Base-by-base conservation (phyloP, 1,140 invertebrate genomes). In the Fragariocoptes setiger region DNA sequence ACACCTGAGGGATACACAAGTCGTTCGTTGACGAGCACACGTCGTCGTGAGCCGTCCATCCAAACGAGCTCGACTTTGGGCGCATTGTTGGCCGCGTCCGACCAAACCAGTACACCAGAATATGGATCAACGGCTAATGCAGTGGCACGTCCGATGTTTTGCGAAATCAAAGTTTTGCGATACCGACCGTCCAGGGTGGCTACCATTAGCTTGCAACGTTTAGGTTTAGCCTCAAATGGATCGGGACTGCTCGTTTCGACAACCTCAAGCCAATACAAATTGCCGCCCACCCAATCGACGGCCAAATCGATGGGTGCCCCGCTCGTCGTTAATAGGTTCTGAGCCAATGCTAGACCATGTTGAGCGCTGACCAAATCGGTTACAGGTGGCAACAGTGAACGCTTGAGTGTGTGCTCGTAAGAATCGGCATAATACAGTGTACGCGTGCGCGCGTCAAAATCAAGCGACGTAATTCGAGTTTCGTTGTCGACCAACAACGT, bases 401-500 rank as follows among this genome's bases (percentile, higher is more conserved):
- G 64, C 54, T 83, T 85, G 31, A 92, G 83, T 3, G 72, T 74
- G 51, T 74, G 74, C 37, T 83, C 72, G 46, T 74, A 74, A 37
- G 73, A 72, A 52, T 92, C 83, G 0, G 79, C 76, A 80, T 83
- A 92, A 56, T 80, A 90, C 21, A 90, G 56, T 47, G 85, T 78
- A 54, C 52, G 49, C 22, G 53, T 47, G 31, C 64, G 65, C 0
- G 74, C 72, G 49, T 68, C 75, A 50, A 79, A 80, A 56, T 92
- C 85, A 21, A 94, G 55, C 0, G 77, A 72, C 49, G 79, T 71
- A 36, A 90, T 74, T 21, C 78, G 65, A 50, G 76, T 78, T 54
- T 85, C 76, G 3, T 76, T 68, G 0, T 62, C 60, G 13, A 85
- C 70, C 2, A 90, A 67, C 2, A 47, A 49, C 20, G 50, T 53